Conservation (phyloP, 1,140 invertebrate species). For the Pogonomyrmex californicus region DNA sequence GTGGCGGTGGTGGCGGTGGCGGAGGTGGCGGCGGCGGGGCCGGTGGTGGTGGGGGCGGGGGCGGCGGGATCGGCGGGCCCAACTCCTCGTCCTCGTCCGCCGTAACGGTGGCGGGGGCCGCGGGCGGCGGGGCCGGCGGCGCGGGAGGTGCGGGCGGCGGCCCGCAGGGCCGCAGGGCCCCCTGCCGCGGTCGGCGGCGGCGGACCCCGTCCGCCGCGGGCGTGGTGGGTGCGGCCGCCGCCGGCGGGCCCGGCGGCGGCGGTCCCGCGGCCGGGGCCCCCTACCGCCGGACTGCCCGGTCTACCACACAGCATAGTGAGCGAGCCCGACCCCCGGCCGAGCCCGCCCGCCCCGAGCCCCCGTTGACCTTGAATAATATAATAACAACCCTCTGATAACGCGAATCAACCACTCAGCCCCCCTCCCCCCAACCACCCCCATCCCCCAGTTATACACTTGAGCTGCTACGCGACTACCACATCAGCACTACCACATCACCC, state of each 20-base stretch:
- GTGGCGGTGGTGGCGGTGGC: conserved; percentile 80
- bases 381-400: conserved; percentile 50
- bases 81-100: conserved; percentile 77
- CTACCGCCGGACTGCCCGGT: conserved; percentile 83
- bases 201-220: conserved; percentile 72
- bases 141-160: conserved; percentile 77
- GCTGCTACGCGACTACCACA: conserved; percentile 44
- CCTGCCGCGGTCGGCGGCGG: conserved; percentile 57
- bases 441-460: conserved; percentile 31
- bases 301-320: conserved; percentile 86
- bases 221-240: conserved; percentile 81
- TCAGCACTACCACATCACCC: conserved; percentile 54
- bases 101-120: conserved; percentile 71
- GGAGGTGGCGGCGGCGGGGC: conserved; percentile 79
- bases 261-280: conserved; percentile 80
- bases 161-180: conserved; percentile 79
- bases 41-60: conserved; percentile 80
- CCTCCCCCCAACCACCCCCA: background rate
- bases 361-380: conserved; percentile 84
- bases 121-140: conserved; percentile 79
- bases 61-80: conserved; percentile 79
- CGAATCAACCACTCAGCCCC: conserved; percentile 51
- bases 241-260: conserved; percentile 76
- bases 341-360: conserved; percentile 86
- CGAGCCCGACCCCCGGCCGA: conserved; percentile 86